Evolutionary conservation across 2,113 vertebrate species (phyloP), one percentile per base, ranked within the genome.

Genomic region (Polyodon spathula): DNA sequence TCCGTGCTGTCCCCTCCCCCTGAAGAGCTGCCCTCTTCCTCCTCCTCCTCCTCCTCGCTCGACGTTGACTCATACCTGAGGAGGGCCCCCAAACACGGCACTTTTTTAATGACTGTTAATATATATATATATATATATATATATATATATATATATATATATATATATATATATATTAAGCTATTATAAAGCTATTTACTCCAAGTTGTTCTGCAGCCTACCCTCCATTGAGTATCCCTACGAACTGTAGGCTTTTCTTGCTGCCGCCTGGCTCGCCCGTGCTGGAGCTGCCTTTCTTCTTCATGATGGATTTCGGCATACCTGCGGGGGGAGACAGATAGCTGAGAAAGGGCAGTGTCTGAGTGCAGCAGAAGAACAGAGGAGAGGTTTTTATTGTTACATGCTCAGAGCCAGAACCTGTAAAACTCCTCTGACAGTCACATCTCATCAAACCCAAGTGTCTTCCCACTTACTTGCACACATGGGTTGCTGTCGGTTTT

Each of bases 291-390:
- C 93, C 92, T 67, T 86, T 87, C 81, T 86, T 92, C 82, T 97
- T 98, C 95, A 98, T 98, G 73, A 98, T 98, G 27, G 95, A 98
- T 66, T 96, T 97, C 59, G 96, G 84, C 69, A 83, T 71, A 59
- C 92, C 94, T 94, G 66, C 40, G 46, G 53, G 16, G 55, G 43
- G 41, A 3, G 1, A 16, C 2, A 56, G 44, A 37, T 69, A 68
- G 43, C 14, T 63, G 40, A 16, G 42, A 59, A 66, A 62, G 62
- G 37, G 59, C 17, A 52, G 4, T 14, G 61, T 12, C n/a, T n/a
- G n/a, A n/a, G n/a, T n/a, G n/a, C n/a, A n/a, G n/a, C n/a, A n/a
- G n/a, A n/a, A n/a, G n/a, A n/a, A n/a, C n/a, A n/a, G n/a, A n/a
- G n/a, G n/a, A n/a, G n/a, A n/a, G n/a, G n/a, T n/a, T n/a, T n/a